These are phyloP conservation scores for Enteromius thamalakanensis DNA, from an alignment of 2,797 vertebrate species.

Conservation along the genomic window DNA sequence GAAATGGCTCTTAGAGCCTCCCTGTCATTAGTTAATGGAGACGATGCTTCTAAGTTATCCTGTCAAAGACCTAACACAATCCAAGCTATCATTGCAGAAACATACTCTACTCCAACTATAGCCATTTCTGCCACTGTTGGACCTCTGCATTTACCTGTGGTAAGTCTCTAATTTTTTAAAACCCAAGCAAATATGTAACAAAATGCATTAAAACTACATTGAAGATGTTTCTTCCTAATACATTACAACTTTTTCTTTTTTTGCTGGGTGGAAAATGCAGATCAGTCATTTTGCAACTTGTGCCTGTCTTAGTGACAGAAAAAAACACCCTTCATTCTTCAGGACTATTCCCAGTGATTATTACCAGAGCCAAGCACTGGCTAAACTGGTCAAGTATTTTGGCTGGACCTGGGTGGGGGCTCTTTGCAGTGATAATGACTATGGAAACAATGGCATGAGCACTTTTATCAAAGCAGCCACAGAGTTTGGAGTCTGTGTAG, in stretches of 20 bases:
- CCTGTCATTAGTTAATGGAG: constrained; percentile 60
- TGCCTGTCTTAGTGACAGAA: constrained; percentile 75
- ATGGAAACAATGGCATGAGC: constrained; percentile 75
- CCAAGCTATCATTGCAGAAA: constrained; percentile 66
- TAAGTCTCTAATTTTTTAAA: too few species aligned
- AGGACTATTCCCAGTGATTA: constrained; percentile 76
- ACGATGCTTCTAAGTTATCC: constrained; percentile 11
- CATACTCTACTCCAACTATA: constrained; percentile 65
- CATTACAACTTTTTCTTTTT: neutral
- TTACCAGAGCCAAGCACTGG: constrained; percentile 71
- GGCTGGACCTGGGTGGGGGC: constrained; percentile 81
- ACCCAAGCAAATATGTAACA: too few species aligned
- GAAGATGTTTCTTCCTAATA: too few species aligned
- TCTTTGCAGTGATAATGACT: constrained; percentile 73
- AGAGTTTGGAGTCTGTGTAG: constrained; percentile 71
- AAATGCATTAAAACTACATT: too few species aligned
- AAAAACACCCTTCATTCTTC: constrained; percentile 74
- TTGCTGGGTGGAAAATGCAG: constrained; percentile 55
- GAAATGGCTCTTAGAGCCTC: constrained; percentile 61
- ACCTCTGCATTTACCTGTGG: constrained; percentile 63
- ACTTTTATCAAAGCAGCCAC: constrained; percentile 67
- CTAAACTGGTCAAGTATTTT: constrained; percentile 73
- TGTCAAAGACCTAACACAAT: constrained; percentile 58
- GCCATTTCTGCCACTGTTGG: constrained; percentile 63
- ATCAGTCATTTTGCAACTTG: constrained; percentile 77